Evolutionary conservation across 2,113 vertebrate species (phyloP), one percentile per base, ranked within the genome.

Genomic region (Saccopteryx leptura): DNA sequence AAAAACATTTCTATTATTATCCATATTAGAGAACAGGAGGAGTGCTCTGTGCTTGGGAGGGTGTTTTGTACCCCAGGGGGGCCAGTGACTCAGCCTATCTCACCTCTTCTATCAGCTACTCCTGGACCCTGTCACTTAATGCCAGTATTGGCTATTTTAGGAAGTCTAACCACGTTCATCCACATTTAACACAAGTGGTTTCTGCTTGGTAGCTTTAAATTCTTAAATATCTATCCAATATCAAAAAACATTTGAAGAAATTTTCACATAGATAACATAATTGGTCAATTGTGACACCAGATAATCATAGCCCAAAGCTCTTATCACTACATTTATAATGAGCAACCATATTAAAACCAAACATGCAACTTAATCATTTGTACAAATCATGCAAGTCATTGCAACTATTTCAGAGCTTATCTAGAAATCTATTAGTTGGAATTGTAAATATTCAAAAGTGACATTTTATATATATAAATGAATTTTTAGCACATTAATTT

Each of bases 201-300:
- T 87, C 33, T 91, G 33, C 28, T 81, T 66, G 79, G 39, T 74
- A 69, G 63, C 31, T 95, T 95, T 69, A 83, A 81, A 91, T 96
- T 90, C 31, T 39, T 39, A 39, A 39, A 39, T 92, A 65, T 78
- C 85, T 93, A 65, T 7, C 10, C 7, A 21, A 74, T 9, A 63
- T 71, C 58, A 96, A 97, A 24, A 97, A 92, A 85, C 58, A 86
- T 76, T 58, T 68, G 86, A 88, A 75, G 14, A 96, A 90, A 79
- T 63, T 92, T 96, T 87, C 56, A 91, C 4, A 69, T 33, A 88
- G 95, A 91, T 95, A 91, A 91, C 39, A 93, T 28, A 93, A 91
- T 54, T 68, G 28, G 71, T 93, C 83, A 94, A 0, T 91, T 92
- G 87, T 74, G 87, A 88, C 71, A 81, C 17, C 21, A 74, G 63